Evolutionary conservation across 2,113 vertebrate species (phyloP).

Genomic region (Nerophis lumbriciformis): DNA sequence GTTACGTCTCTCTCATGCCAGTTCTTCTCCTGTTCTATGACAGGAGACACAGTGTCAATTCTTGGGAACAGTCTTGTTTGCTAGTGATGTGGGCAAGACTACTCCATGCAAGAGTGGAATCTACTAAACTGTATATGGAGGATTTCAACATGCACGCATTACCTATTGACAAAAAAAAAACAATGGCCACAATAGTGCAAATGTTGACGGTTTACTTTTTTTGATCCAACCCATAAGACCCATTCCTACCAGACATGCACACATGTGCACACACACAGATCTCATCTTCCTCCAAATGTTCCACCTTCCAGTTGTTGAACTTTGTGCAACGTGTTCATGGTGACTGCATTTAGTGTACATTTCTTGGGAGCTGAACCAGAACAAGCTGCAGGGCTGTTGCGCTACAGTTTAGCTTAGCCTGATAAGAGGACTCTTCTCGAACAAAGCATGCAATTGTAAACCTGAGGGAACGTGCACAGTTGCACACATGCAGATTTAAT

Average conservation of each 20-base stretch:
- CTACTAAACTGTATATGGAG: background rate
- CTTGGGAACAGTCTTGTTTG: slow-evolving; percentile 9
- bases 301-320: slow-evolving; percentile 32
- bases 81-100: slow-evolving; percentile 8
- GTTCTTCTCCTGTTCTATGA: slow-evolving; percentile 3
- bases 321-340: slow-evolving; percentile 55
- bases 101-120: background rate
- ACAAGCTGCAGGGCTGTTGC: slow-evolving; percentile 50
- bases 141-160: background rate
- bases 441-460: slow-evolving; percentile 60
- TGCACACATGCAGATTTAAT: slow-evolving; percentile 29
- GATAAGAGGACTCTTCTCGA: slow-evolving; percentile 62
- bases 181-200: slow-evolving; percentile 1
- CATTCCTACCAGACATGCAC: background rate
- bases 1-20: slow-evolving; percentile 8
- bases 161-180: background rate
- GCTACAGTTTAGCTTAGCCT: slow-evolving; percentile 33
- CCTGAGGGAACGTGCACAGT: slow-evolving; percentile 44
- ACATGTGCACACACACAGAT: slow-evolving; percentile 24
- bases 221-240: slow-evolving; percentile 9
- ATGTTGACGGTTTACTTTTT: slow-evolving; percentile 8
- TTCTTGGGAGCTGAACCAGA: slow-evolving; percentile 60
- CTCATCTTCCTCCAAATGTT: slow-evolving; percentile 42
- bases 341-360: slow-evolving; percentile 69
- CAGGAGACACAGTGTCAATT: background rate